phyloP scores from a whole-genome alignment of 2,888 invertebrate species.

The Agrilus mali region DNA sequence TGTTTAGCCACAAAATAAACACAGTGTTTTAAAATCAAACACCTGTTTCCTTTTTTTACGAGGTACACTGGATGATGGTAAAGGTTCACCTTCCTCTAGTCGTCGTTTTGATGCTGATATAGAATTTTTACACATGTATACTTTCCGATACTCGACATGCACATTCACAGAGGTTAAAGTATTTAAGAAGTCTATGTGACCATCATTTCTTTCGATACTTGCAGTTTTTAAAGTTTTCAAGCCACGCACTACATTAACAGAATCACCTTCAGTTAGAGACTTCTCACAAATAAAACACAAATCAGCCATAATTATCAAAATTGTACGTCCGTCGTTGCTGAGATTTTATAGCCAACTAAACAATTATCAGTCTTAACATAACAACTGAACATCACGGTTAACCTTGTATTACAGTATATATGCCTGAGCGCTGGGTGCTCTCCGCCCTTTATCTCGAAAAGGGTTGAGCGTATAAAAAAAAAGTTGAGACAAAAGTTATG shows the following conservation, averaged over 20 bases:
- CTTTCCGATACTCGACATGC: constrained; percentile 11
- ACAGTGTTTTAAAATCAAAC: constrained; percentile 21
- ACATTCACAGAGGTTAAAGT: constrained; percentile 13
- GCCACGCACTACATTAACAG: constrained; percentile 13
- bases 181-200: constrained; percentile 13
- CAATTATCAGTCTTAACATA: no score
- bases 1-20: constrained; percentile 25
- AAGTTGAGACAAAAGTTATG: no score
- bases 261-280: constrained; percentile 10
- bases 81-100: constrained; percentile 7
- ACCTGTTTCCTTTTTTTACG: constrained; percentile 6
- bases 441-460: no score
- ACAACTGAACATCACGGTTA: no score
- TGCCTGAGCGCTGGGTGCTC: no score
- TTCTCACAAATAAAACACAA: constrained; percentile 13
- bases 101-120: constrained; percentile 11
- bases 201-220: constrained; percentile 15
- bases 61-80: constrained; percentile 5
- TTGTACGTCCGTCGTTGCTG: constrained; percentile 9
- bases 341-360: background rate
- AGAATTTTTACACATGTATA: constrained; percentile 11
- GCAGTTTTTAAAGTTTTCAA: constrained; percentile 12
- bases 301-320: constrained; percentile 11
- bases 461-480: no score
- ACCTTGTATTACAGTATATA: no score